phyloP scores from a whole-genome alignment of 2,113 vertebrate species.

The Equus quagga region DNA sequence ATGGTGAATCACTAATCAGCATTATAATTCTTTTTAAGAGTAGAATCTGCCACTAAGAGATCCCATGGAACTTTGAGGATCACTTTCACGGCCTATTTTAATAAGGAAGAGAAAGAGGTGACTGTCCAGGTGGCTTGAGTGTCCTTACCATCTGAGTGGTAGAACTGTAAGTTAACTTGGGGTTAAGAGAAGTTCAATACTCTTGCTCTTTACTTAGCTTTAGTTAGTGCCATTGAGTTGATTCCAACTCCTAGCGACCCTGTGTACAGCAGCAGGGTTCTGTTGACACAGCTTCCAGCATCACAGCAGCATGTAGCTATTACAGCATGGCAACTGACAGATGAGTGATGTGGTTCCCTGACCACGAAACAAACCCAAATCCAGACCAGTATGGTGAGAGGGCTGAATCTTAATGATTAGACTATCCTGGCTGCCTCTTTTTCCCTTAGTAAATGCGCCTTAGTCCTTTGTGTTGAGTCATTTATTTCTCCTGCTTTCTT shows the following conservation, averaged over 20 bases:
- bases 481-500: neutral
- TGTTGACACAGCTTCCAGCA: no score
- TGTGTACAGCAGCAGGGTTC: no score
- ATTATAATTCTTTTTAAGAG: neutral
- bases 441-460: neutral
- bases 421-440: no score
- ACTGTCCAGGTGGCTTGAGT: neutral
- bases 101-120: neutral
- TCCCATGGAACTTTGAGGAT: neutral
- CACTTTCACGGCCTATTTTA: neutral
- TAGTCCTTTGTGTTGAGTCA: neutral
- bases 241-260: no score
- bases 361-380: no score
- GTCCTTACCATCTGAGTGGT: neutral
- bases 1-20: neutral
- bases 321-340: no score
- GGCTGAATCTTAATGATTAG: no score
- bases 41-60: neutral
- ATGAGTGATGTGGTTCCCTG: no score
- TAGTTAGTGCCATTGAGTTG: no score
- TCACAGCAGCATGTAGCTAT: no score
- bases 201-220: neutral
- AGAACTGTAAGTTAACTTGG: neutral
- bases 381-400: no score
- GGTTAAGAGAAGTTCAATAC: neutral